A percentile compares a stretch with the other conserved stretches of the same genome.
Conservation (phyloP, 2,797 vertebrate species). For the Esox lucius region DNA sequence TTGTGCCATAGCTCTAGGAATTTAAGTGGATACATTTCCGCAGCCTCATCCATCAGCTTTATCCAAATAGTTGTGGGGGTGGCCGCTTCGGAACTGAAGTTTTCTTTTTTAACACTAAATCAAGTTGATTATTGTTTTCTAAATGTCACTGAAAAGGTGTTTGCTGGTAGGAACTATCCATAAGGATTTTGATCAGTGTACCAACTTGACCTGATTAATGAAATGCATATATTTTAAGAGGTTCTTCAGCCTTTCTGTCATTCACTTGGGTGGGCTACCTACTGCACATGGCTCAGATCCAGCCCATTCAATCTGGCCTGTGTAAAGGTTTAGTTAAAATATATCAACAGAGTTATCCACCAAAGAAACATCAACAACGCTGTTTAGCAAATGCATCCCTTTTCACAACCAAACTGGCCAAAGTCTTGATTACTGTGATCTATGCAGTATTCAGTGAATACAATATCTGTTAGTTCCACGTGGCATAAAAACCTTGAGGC, state of each 20-base stretch:
- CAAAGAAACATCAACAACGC: background rate
- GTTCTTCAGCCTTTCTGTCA: background rate
- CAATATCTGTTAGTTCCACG: background rate
- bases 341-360: background rate
- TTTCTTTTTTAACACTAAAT: background rate
- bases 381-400: background rate
- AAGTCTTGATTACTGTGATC: background rate
- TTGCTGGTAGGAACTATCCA: background rate
- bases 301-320: no score
- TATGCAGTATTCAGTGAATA: background rate
- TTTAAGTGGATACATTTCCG: no score
- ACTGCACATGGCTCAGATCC: background rate
- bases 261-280: background rate
- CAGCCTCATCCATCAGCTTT: no score
- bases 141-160: background rate
- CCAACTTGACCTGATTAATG: background rate
- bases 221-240: background rate
- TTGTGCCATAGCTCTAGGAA: no score
- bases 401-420: background rate
- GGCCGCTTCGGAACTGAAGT: no score
- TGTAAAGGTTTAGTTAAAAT: background rate
- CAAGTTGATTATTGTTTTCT: background rate
- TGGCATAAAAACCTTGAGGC: background rate
- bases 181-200: background rate
- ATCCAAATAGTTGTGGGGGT: no score